Conservation (phyloP, 2,888 invertebrate genomes). For the Troides helena region DNA sequence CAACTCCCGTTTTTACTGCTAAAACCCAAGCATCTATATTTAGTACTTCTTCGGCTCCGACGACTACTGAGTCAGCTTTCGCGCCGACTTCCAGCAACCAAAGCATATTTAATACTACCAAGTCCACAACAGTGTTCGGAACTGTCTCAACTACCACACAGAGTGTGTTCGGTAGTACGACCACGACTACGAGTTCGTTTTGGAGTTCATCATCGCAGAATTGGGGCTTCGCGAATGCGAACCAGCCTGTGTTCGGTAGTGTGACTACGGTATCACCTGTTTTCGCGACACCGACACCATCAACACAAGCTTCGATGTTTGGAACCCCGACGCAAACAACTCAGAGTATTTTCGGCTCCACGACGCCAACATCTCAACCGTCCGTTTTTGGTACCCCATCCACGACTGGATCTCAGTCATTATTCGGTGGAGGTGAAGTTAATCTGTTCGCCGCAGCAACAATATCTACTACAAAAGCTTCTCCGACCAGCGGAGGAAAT, state of each 20-base stretch:
- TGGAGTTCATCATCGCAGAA: conserved; percentile 10
- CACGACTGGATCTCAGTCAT: conserved; percentile 52
- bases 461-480: conserved; percentile 67
- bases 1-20: conserved; percentile 33
- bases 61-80: conserved; percentile 25
- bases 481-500: conserved; percentile 54
- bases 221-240: conserved; percentile 44
- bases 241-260: conserved; percentile 38
- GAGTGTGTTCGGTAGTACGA: conserved; percentile 40
- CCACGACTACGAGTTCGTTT: conserved; percentile 38
- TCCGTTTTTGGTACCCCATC: conserved; percentile 45
- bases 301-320: conserved; percentile 40
- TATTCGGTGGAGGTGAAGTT: conserved; percentile 56
- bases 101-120: conserved; percentile 34
- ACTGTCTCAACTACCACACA: conserved; percentile 36
- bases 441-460: conserved; percentile 69
- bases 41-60: conserved; percentile 27
- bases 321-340: conserved; percentile 39
- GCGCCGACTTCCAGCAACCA: conserved; percentile 36
- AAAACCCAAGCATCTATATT: conserved; percentile 40
- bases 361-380: conserved; percentile 36
- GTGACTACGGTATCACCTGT: conserved; percentile 40
- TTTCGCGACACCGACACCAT: conserved; percentile 42
- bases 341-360: conserved; percentile 44
- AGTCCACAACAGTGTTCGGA: conserved; percentile 43